phyloP scores from a whole-genome alignment of 2,797 vertebrate species.

The Cirrhinus mrigala region DNA sequence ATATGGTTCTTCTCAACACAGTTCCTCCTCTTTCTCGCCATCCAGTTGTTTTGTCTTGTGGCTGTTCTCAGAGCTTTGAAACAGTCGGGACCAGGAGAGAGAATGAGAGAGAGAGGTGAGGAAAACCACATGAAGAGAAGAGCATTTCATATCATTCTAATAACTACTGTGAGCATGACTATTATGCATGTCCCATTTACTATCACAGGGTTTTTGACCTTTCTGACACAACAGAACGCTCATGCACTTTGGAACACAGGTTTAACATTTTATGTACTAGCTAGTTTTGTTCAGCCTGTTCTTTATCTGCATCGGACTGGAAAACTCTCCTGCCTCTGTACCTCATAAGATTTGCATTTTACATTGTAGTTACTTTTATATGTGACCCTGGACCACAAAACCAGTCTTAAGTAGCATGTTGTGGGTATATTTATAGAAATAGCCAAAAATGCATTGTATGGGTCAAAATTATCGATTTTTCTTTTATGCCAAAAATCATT shows the following conservation, averaged over 20 bases:
- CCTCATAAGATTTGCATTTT: not conserved
- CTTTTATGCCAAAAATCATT: too few relatives aligned
- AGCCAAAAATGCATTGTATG: too few relatives aligned
- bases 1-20: not conserved
- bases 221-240: not conserved
- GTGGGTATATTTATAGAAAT: too few relatives aligned
- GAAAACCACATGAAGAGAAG: not conserved
- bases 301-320: not conserved
- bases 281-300: slow-evolving; percentile 1
- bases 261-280: not conserved
- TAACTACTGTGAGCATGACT: not conserved
- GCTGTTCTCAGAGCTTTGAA: slow-evolving; percentile 9
- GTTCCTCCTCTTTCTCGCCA: not conserved
- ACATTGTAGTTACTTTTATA: too few relatives aligned
- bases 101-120: not conserved
- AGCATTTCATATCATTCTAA: not conserved
- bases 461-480: too few relatives aligned
- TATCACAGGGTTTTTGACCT: not conserved
- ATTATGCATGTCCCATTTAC: not conserved
- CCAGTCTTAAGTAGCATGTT: too few relatives aligned
- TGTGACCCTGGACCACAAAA: too few relatives aligned
- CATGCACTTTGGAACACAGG: not conserved
- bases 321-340: not conserved
- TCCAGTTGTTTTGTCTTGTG: not conserved
- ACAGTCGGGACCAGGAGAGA: not conserved